A percentile compares a stretch with the other conserved stretches of the same genome.
These are phyloP conservation scores for Styela plicata DNA, from an alignment of 23 tunicate species.

Conservation along the genomic window DNA sequence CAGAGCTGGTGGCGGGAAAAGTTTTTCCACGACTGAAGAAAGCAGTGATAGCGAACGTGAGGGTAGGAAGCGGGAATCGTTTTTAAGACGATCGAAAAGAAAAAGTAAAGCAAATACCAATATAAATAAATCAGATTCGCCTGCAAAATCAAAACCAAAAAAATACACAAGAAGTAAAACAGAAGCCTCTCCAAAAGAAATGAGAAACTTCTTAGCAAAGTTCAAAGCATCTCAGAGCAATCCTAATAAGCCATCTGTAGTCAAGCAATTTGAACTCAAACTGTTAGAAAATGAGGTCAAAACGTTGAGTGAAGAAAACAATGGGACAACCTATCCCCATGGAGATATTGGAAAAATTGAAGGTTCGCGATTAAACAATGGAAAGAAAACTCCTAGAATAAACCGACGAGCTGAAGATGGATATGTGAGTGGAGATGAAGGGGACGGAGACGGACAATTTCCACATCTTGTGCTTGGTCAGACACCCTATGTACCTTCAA, in stretches of 20 bases:
- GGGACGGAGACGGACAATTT: conserved; percentile 18
- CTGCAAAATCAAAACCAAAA: conserved; percentile 43
- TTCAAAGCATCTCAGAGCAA: conserved; percentile 48
- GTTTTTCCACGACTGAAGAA: conserved; percentile 55
- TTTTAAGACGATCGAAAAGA: conserved; percentile 9
- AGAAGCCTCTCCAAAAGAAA: conserved; percentile 59
- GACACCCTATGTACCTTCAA: background rate
- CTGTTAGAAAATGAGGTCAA: conserved; percentile 72
- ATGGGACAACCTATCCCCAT: background rate
- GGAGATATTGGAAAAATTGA: background rate
- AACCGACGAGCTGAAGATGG: conserved; percentile 41
- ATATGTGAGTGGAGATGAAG: conserved; percentile 76
- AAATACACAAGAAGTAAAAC: conserved; percentile 84
- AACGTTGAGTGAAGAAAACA: conserved; percentile 41
- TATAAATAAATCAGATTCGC: conserved; percentile 10
- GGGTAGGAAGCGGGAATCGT: background rate
- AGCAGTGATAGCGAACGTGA: conserved; percentile 25
- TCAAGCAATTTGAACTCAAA: conserved; percentile 68
- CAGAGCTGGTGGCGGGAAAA: background rate
- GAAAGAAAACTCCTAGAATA: background rate
- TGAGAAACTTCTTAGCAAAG: conserved; percentile 51
- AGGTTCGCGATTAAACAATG: background rate
- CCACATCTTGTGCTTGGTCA: background rate
- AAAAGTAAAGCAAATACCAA: conserved; percentile 21
- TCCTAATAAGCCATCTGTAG: conserved; percentile 66